phyloP scores from a whole-genome alignment of 2,113 vertebrate genomes.

The Vicugna pacos region DNA sequence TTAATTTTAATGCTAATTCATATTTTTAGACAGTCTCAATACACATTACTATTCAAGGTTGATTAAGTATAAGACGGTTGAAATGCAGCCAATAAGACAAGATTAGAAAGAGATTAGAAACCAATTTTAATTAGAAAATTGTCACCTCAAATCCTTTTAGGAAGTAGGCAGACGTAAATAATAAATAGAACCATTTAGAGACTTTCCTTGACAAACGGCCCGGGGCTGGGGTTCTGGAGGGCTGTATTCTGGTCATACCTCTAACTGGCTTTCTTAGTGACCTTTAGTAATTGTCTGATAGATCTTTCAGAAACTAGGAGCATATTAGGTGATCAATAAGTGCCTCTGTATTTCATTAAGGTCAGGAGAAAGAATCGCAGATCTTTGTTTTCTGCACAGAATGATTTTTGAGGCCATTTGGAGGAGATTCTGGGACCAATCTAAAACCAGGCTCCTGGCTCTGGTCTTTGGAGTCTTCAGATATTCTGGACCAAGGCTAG shows the following conservation, averaged over 20 bases:
- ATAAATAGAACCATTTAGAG: constrained; percentile 13
- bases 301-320: constrained; percentile 14
- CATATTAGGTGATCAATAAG: constrained; percentile 45
- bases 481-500: not conserved
- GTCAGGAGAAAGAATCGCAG: not conserved
- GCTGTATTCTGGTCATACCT: not conserved
- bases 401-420: not conserved
- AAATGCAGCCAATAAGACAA: constrained; percentile 53
- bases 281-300: constrained; percentile 18
- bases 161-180: constrained; percentile 48
- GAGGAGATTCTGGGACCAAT: not conserved
- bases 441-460: not conserved
- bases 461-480: not conserved
- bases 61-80: constrained; percentile 47
- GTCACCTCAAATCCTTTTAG: constrained; percentile 57
- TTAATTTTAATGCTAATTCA: constrained; percentile 56
- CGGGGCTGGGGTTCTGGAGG: not conserved
- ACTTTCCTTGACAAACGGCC: constrained; percentile 16
- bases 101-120: constrained; percentile 67
- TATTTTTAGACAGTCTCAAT: constrained; percentile 58
- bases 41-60: constrained; percentile 1
- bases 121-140: constrained; percentile 68
- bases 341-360: constrained; percentile 56
- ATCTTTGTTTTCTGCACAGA: not conserved
- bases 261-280: constrained; percentile 35